These are phyloP conservation scores for Phlogophora meticulosa DNA, from an alignment of 2,888 invertebrate genomes.

Conservation along the genomic window DNA sequence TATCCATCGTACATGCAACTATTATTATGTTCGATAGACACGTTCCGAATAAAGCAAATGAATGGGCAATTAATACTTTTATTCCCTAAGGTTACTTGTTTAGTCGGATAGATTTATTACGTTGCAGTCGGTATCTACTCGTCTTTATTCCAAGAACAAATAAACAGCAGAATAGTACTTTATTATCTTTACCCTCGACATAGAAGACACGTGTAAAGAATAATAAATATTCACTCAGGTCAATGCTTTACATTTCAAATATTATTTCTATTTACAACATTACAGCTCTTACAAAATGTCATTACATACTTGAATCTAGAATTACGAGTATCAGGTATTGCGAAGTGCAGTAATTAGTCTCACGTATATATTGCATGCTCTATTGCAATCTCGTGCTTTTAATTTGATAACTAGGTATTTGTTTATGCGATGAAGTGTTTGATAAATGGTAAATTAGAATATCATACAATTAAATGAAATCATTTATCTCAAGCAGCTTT, in stretches of 20 bases:
- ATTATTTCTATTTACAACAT: conserved; percentile 25
- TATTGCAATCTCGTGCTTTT: conserved; percentile 18
- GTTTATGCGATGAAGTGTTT: conserved; percentile 22
- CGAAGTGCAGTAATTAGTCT: conserved; percentile 35
- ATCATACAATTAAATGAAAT: not conserved
- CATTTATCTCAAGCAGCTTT: not conserved
- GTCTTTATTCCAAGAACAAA: conserved; percentile 10
- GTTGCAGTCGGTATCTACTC: not conserved
- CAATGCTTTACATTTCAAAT: not conserved
- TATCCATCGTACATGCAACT: conserved; percentile 21
- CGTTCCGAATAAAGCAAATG: conserved; percentile 14
- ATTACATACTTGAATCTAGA: conserved; percentile 19
- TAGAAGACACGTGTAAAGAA: conserved; percentile 9
- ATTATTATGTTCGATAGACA: conserved; percentile 19
- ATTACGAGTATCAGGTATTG: conserved; percentile 40
- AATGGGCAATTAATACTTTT: conserved; percentile 13
- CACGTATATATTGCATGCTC: conserved; percentile 33
- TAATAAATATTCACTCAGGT: conserved; percentile 4
- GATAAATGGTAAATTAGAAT: not conserved
- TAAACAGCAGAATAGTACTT: conserved; percentile 1
- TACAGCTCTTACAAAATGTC: conserved; percentile 25
- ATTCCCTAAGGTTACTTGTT: conserved; percentile 14
- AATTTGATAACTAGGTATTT: conserved; percentile 19
- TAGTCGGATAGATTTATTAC: conserved; percentile 4
- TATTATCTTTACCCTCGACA: conserved; percentile 16